Evolutionary conservation across 2,888 invertebrate genomes (phyloP), one percentile per base, ranked within the genome.

Genomic region (Metellina segmentata): DNA sequence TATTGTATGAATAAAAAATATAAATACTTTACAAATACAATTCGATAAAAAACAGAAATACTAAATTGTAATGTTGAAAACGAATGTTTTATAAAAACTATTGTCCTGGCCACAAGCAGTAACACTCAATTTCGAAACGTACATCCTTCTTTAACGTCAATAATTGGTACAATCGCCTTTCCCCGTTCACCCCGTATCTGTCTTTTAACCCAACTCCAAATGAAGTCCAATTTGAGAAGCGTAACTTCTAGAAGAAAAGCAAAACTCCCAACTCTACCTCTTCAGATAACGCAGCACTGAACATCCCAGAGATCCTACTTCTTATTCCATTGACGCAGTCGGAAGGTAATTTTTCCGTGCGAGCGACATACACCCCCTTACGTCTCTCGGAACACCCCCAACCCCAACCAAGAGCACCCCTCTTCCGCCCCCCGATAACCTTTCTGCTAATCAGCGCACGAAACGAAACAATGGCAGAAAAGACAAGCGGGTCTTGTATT

Each of bases 381-480:
- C 34, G 34, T 34, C 34, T 34, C n/a, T 34, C 34, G 1, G 34
- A 34, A 48, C 61, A 61, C 48, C 75, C 51, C 75, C 34, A 34
- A 1, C 34, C 34, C 34, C 34, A 34, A 34, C 34, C 34, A 34
- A 34, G 34, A 53, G 52, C 72, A 34, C 69, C 69, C 77, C 6
- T 49, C 51, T 49, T 79, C 71, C 79, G 19, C 87, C 72, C 86
- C 20, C 70, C 70, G 87, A 53, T 49, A 79, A 71, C 87, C 85
- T 75, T 75, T 81, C 74, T 52, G 81, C 85, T 91, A 91, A 91
- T 91, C 91, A 91, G 87, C 9, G 69, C 19, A 48, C 87, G 75
- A 78, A 51, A 53, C 82, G 83, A 91, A 91, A 87, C 87, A 91
- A 91, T 87, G 75, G 74, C 20, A 77, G 82, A 77, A 74, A 70